phyloP scores from a whole-genome alignment of 2,888 invertebrate genomes.

The Stenotaenia linearis region DNA sequence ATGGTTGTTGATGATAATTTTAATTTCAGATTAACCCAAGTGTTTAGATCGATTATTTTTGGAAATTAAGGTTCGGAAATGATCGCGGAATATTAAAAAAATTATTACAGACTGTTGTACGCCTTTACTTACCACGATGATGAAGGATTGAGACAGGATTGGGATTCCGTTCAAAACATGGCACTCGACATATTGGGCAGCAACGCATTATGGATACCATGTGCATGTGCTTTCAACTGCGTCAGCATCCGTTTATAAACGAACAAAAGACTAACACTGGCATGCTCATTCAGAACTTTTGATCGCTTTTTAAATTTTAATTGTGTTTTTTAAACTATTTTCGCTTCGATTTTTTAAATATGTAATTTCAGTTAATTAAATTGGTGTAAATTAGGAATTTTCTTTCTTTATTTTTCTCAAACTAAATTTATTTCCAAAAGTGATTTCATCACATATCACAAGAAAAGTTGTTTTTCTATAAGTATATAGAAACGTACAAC shows the following conservation, averaged over 20 bases:
- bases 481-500: too few species aligned
- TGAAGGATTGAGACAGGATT: not conserved
- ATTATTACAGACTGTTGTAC: not conserved
- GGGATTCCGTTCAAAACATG: conserved; percentile 13
- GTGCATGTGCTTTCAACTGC: conserved; percentile 5
- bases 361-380: not conserved
- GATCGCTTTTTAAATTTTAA: too few species aligned
- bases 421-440: not conserved
- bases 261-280: not conserved
- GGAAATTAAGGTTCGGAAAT: not conserved
- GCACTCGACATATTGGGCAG: conserved; percentile 10
- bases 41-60: not conserved
- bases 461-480: not conserved
- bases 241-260: not conserved
- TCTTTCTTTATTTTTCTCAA: not conserved
- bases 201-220: conserved; percentile 28
- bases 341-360: not conserved
- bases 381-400: not conserved
- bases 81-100: not conserved
- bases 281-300: not conserved
- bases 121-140: conserved; percentile 24
- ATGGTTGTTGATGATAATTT: not conserved
- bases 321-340: not conserved
- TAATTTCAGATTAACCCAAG: not conserved
- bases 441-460: not conserved